Conservation (phyloP, 92 coral and sea anemone species). For the Palythoa grandiflora region DNA sequence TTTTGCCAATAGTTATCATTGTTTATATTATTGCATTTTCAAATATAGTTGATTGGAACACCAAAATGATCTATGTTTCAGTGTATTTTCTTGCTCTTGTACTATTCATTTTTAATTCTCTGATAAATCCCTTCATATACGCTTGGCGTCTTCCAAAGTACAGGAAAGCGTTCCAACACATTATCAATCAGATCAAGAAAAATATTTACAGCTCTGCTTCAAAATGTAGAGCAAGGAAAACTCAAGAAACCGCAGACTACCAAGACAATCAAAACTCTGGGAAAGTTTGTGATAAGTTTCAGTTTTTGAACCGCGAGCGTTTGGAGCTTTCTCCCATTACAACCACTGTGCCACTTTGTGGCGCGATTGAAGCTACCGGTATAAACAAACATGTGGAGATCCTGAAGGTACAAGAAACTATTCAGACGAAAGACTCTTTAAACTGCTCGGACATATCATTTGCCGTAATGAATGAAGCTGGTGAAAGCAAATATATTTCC, state of each 20-base stretch:
- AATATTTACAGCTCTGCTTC: neutral
- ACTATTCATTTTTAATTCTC: neutral
- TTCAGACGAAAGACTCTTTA: neutral
- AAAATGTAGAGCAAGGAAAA: neutral
- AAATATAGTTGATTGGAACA: neutral
- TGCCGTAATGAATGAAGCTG: neutral
- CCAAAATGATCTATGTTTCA: neutral
- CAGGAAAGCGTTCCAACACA: neutral
- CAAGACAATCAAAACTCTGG: neutral
- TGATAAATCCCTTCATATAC: neutral
- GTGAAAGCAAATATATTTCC: neutral
- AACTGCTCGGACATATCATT: neutral
- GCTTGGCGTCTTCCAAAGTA: slow-evolving; percentile 5
- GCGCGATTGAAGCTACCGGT: neutral
- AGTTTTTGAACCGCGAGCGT: neutral
- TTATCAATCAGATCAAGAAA: neutral
- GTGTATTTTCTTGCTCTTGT: neutral
- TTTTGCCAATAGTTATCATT: neutral
- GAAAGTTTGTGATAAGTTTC: neutral
- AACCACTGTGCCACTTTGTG: slow-evolving; percentile 1
- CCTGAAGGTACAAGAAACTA: neutral
- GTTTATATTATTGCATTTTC: neutral
- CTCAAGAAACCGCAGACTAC: neutral
- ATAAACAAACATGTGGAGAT: neutral
- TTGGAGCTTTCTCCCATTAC: neutral